Conservation (phyloP, 1,140 invertebrate genomes). For the Ylistrum balloti region DNA sequence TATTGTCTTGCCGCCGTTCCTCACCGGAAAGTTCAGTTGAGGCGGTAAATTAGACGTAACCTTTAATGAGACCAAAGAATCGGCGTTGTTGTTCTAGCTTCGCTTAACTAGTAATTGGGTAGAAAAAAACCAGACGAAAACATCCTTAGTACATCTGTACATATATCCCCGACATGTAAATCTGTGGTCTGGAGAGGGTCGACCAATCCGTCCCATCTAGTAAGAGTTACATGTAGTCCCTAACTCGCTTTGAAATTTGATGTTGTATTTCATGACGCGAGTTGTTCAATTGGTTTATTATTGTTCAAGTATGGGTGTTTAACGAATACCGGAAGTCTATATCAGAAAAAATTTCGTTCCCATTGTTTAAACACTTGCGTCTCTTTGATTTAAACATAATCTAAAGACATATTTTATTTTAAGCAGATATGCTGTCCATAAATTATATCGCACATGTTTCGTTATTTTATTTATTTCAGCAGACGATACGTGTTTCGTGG, state of each 20-base stretch:
- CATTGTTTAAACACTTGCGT: too few relatives aligned
- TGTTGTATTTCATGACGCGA: neutral
- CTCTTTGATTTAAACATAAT: too few relatives aligned
- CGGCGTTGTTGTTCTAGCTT: neutral
- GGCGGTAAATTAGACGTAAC: conserved; percentile 37
- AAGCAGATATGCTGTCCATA: too few relatives aligned
- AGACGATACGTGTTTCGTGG: too few relatives aligned
- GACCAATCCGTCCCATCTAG: neutral
- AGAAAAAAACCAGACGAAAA: neutral
- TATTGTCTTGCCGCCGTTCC: neutral
- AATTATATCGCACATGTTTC: too few relatives aligned
- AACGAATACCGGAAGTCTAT: too few relatives aligned
- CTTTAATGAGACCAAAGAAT: neutral
- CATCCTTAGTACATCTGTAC: neutral
- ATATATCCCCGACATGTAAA: neutral
- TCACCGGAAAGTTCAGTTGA: neutral
- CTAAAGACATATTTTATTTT: too few relatives aligned
- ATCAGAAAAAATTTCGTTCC: too few relatives aligned
- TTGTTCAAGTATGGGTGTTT: too few relatives aligned
- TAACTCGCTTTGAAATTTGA: neutral
- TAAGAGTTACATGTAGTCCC: neutral
- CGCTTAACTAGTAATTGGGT: neutral
- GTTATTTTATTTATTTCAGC: too few relatives aligned
- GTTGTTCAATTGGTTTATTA: too few relatives aligned
- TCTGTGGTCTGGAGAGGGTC: neutral